Base-by-base conservation (phyloP, 2,797 vertebrate species). In the Onychomys torridus region DNA sequence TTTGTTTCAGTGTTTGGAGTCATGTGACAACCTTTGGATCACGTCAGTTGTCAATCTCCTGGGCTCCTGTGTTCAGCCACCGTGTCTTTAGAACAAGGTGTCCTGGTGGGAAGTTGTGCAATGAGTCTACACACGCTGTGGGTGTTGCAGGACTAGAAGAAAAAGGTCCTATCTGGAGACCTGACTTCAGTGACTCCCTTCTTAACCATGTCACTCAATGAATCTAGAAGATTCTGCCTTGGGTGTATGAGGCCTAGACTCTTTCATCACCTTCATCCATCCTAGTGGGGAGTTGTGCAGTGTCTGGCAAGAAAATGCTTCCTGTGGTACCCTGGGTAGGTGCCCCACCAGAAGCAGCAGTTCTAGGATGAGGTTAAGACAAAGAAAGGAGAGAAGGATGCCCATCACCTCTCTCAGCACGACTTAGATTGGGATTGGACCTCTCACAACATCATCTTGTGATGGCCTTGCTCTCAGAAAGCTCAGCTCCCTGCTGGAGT, bases 161-260 rank as follows among this genome's bases (percentile, higher is more conserved):
- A 73, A 76, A 63, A 78, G 86, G 12, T 32, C 3, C 23, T 19
- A 6, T 23, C 34, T 52, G 17, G 61, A 61, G 19, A 82, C 11
- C 32, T 85, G 29, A 40, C 21, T 65, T 10, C 3, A 0, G 2
- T n/a, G 59, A 67, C 76, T 40, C 37, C 5, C 4, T 37, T 69
- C 2, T 34, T 63, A 81, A 61, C 32, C 11, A 43, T 3, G 8
- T 59, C 40, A 37, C 6, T 93, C 32, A 8, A 52, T 17, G 32
- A 77, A 27, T 67, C 59, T 61, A 73, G 69, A 90, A 79, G 71
- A 16, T 29, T 81, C 82, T 93, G 13, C 5, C 10, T 93, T 90
- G 57, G 61, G 23, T 34, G 34, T 9, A 29, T 75, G 81, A 57
- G 5, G 1, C 52, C 37, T 87, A 14, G 21, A 63, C 16, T 49